These are phyloP conservation scores for Columba livia DNA, from an alignment of 2,113 vertebrate species.

Conservation along the genomic window DNA sequence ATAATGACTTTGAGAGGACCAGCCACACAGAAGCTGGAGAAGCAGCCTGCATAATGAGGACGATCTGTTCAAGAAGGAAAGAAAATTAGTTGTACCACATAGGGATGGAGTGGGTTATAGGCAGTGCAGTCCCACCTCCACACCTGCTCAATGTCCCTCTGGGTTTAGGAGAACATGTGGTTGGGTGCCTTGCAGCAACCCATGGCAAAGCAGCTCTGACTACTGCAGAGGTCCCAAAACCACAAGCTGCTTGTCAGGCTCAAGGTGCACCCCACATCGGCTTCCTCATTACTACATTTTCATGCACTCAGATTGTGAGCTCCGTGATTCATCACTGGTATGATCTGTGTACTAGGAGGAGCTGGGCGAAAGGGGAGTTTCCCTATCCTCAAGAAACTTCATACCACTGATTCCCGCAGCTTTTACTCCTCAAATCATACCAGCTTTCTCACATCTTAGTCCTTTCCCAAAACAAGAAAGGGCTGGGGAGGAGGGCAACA, in stretches of 20 bases:
- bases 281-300: not conserved
- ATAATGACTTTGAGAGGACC: not conserved
- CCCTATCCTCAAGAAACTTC: not conserved
- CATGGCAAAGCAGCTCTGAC: not conserved
- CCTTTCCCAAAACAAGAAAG: not conserved
- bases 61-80: not conserved
- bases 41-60: not conserved
- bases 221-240: not conserved
- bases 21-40: not conserved
- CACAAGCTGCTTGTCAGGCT: not conserved
- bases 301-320: accelerated
- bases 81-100: not conserved
- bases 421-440: not conserved
- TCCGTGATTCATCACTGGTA: not conserved
- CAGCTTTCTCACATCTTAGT: not conserved
- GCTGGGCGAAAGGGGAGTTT: not conserved
- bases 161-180: not conserved
- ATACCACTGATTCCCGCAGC: not conserved
- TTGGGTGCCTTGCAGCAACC: not conserved
- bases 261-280: not conserved
- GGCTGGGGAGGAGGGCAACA: not conserved
- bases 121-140: not conserved
- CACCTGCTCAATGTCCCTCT: not conserved
- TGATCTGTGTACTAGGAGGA: not conserved
- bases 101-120: not conserved